Evolutionary conservation across 2,888 invertebrate species (phyloP), one percentile per base, ranked within the genome.

Genomic region (Gastracanthus pulcherrimus): DNA sequence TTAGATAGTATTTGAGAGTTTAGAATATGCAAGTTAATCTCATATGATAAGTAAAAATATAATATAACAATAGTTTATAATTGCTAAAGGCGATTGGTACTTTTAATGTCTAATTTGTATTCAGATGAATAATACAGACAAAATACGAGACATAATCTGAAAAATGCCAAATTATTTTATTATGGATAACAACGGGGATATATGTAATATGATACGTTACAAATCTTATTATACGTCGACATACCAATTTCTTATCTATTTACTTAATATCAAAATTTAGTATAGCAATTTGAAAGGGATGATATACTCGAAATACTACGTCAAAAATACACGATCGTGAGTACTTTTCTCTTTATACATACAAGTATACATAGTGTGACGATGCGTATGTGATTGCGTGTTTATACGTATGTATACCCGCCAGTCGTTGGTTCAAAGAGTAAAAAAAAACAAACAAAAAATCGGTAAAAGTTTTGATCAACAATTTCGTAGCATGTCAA

Each of bases 61-160:
- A 23, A 9, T 0, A 23, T 5, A 11, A 64, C 6, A 16, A 19
- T 4, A 64, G 5, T 11, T 41, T 4, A 62, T 19, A 23, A 74
- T n/a, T 48, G 11, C 7, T 9, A 23, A 23, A 23, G 34, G 26
- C 58, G 72, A 78, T 66, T 78, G 78, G 78, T 72, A 72, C 55
- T 78, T 72, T 62, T 29, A 66, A 67, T 76, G 16, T 55, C 38
- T 55, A 66, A 51, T 1, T 62, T 11, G 29, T 26, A 16, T 26
- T n/a, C n/a, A n/a, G n/a, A n/a, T n/a, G n/a, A n/a, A n/a, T n/a
- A n/a, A n/a, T n/a, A n/a, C n/a, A n/a, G n/a, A n/a, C n/a, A n/a
- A n/a, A n/a, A n/a, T 13, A 31, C 26, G 1, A 51, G 34, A 34
- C n/a, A 4, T 16, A 62, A 75, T 64, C 48, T 71, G 58, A 71